Evolutionary conservation across 1,140 invertebrate genomes (phyloP), one percentile per base, ranked within the genome.

Genomic region (Drosophila carrolli): DNA sequence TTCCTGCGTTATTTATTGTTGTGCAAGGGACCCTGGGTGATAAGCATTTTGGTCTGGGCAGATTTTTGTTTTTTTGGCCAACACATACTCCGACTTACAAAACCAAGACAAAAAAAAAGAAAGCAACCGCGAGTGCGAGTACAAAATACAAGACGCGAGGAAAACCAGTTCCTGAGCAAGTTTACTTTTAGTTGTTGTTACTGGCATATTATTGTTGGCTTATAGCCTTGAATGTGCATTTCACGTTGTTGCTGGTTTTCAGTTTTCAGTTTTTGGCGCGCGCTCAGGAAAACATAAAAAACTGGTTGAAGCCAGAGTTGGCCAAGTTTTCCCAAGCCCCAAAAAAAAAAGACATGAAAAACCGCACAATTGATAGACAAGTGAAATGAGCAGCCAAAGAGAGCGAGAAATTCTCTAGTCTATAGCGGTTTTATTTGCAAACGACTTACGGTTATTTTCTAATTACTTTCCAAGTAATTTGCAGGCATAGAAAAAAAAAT

Each of bases 171-270:
- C 75, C 32, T 53, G 63, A 78, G 75, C 75, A 61, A 70, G 63
- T 77, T 72, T 72, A 58, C 68, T 71, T 58, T 43, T 65, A 43
- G 50, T 62, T 62, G 43, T 71, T 63, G 60, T 56, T 55, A 50
- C 23, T 63, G 58, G 27, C 40, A 29, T 40, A 40, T 37, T 68
- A 55, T 41, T 74, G 37, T 56, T 65, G 40, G 48, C 50, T 68
- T 73, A 73, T 65, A 86, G 82, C 82, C 82, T 86, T 86, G 82
- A 86, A 86, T 83, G 83, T 86, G 83, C 82, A 86, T 86, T 86
- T 86, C 72, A 78, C 78, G 75, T 63, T 71, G 75, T 71, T 66
- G 60, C 57, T 85, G 51, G 72, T 75, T 76, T 78, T 75, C 56
- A 47, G 62, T 65, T 68, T 65, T 65, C 32, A 56, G 61, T 84